phyloP scores from a whole-genome alignment of 37 sponge, comb jelly and placozoan species.

The Beroe forskalii region DNA sequence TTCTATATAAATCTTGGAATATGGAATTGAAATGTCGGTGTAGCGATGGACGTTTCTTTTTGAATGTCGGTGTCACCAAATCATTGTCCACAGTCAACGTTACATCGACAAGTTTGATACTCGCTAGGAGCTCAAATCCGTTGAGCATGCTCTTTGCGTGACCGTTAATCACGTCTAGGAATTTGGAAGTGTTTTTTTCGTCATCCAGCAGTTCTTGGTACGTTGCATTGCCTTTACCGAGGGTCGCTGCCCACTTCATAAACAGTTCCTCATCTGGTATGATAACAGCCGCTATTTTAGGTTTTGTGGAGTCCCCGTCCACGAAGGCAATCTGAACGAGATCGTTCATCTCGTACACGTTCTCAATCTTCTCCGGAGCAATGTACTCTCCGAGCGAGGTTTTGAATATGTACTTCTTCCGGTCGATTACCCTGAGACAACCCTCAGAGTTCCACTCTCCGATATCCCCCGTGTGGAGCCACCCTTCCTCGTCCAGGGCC shows the following conservation, averaged over 20 bases:
- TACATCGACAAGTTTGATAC: conserved; percentile 5
- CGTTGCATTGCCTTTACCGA: conserved; percentile 61
- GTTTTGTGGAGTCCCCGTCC: conserved; percentile 80
- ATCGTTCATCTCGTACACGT: conserved; percentile 70
- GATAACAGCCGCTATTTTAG: conserved; percentile 68
- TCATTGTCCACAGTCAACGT: conserved; percentile 79
- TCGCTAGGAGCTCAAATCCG: conserved; percentile 4
- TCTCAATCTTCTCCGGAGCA: conserved; percentile 98
- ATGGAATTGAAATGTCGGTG: conserved; percentile 71
- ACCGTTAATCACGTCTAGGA: background rate
- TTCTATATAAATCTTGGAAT: conserved; percentile 74
- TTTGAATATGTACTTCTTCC: conserved; percentile 98
- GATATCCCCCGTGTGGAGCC: conserved; percentile 96
- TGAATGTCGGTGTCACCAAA: conserved; percentile 92
- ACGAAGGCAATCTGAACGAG: conserved; percentile 82
- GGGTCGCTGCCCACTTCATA: conserved; percentile 73
- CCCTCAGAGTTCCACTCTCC: conserved; percentile 86
- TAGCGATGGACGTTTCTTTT: conserved; percentile 78
- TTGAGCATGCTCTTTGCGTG: background rate
- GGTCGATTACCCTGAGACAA: conserved; percentile 86
- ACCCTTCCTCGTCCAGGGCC: conserved; percentile 86
- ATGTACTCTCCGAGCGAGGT: conserved; percentile 94
- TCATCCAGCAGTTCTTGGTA: conserved; percentile 27
- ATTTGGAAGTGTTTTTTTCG: background rate
- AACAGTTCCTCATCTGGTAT: conserved; percentile 88